Base-by-base conservation (phyloP, 2,113 vertebrate species). In the Nibea coibor region DNA sequence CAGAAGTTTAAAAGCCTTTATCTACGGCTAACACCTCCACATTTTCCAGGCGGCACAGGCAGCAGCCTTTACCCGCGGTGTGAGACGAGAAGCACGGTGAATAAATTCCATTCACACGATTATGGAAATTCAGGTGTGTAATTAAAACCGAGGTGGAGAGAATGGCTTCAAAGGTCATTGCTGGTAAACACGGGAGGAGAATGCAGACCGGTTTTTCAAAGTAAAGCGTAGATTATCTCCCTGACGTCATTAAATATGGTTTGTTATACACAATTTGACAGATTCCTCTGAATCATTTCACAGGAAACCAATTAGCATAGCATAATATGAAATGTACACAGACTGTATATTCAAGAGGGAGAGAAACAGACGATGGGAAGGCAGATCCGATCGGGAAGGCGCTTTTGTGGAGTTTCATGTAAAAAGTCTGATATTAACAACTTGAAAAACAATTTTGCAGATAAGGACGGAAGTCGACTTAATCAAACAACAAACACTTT, bases 1-100 rank as follows among this genome's bases (percentile, higher is more conserved):
- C 15, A 65, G 62, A 75, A 83, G 71, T 77, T 83, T 69, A 53
- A 83, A 80, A 85, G 74, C 47, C 70, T 73, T 63, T 22, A 20
- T 75, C 67, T 10, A 1, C 17, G 10, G 43, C 35, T 56, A 73
- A 83, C 79, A 57, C 81, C 81, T 20, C 67, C 31, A 16, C 71
- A 28, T 67, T 74, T 39, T 39, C 26, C 50, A 71, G 42, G 39
- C 10, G 14, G 57, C 64, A 48, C 54, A 72, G 53, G 16, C 53
- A 66, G 39, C 70, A 66, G 57, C 70, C 22, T 58, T 65, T 61
- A 35, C 28, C 45, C 24, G 19, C 24, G 48, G 57, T 43, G 69
- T 16, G 71, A 72, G n/a, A 69, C 66, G 15, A 57, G 63, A 80
- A 78, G 81, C 39, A 50, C 51, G 28, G 17, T 0, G 8, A 70